Base-by-base conservation (phyloP, 2,888 invertebrate species). In the Polydrusus tereticollis region DNA sequence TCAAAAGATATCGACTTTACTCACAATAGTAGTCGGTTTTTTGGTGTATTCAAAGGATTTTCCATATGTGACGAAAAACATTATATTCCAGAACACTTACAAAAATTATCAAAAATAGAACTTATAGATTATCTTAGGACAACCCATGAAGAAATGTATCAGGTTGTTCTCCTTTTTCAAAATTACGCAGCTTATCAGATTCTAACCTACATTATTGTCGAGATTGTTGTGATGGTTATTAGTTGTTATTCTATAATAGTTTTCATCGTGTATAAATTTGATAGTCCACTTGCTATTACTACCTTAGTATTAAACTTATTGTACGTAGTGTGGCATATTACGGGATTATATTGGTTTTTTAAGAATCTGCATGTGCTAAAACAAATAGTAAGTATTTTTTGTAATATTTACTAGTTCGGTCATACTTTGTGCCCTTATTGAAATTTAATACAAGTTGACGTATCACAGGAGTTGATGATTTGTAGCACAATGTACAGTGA, bases 161-260 rank as follows among this genome's bases (percentile, higher is more conserved):
- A 81, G 36, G 77, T 81, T 1, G 82, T 83, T 58, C 81, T 83
- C 21, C 79, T 79, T 21, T 78, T 83, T 29, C 85, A 85, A 66
- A 76, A 78, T 10, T 81, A 82, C 59, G 71, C 84, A 74, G 84
- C 85, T 80, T 84, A 84, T 2, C 83, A 84, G 72, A 78, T 85
- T 64, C 63, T 86, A 10, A 72, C 80, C 10, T 83, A 84, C 67
- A 82, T 83, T 0, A 76, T 83, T 2, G 77, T 83, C 12, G 85
- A 86, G 74, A 76, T 85, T 58, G 79, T 81, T 0, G 82, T 83
- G 5, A 69, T 85, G 26, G 83, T 86, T 50, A 78, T 85, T 1
- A 80, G 83, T 67, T 84, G 84, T 82, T 86, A 85, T 69, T 84
- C 85, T 1, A 84, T 85, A 6, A 81, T 85, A 23, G 82, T 85